Evolutionary conservation across 2,888 invertebrate genomes (phyloP), one percentile per base, ranked within the genome.

Genomic region (Aquatica leii): DNA sequence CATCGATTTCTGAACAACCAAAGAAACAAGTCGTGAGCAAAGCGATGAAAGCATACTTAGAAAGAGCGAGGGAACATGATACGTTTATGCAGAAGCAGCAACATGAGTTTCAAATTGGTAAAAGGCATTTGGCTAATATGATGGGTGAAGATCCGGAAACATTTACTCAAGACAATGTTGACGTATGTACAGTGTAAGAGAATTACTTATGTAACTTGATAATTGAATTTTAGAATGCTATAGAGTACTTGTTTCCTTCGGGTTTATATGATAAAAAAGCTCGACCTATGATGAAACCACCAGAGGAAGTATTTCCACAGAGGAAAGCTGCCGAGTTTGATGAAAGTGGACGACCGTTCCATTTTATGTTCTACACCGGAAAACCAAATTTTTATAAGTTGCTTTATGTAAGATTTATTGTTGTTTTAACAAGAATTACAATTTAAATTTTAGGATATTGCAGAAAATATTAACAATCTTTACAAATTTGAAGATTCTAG

Each of bases 101-200:
- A 52, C 80, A 86, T 9, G 94, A 97, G 75, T 99, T 89, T 80
- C 90, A 94, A 79, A 90, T 96, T 75, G 99, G 99, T 12, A 95
- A 93, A 80, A 85, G 97, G 31, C 97, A 99, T 84, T 86, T 99
- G 67, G 98, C 99, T 0, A 98, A 97, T 80, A 99, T 99, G 89
- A 99, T 99, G 98, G 98, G 98, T 0, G 90, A 91, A 80, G 92
- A 98, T 84, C 90, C 93, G 0, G 93, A 95, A 75, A 89, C 87
- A 0, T 94, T 98, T 78, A 92, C 92, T 0, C 94, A 97, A 78
- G 86, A 89, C 57, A 94, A 97, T 78, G 86, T 98, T 24, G 89
- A 96, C 82, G 93, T 93, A 84, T 52, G 1, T 17, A 31, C 9
- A 41, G 6, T 6, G 12, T 18, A 1, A 1, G 2, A 41, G 12